Base-by-base conservation (phyloP, 2,113 vertebrate species). In the Sebastes schlegelii region DNA sequence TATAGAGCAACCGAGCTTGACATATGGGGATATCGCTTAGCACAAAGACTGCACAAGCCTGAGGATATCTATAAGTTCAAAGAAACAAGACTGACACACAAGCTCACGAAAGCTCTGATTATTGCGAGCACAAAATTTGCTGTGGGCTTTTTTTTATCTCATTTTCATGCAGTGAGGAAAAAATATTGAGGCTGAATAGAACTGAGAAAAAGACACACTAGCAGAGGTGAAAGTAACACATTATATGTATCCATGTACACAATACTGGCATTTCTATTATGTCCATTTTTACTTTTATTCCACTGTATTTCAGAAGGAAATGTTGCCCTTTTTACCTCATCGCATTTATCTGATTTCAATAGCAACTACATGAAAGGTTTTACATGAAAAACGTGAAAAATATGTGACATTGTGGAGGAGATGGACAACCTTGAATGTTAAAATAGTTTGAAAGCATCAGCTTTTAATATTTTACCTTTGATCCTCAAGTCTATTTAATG, bases 21-120 rank as follows among this genome's bases (percentile, higher is more conserved):
- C 81, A 77, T 83, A 80, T 79, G 76, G 34, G 76, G 74, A 89
- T 84, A 73, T 46, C 26, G 23, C 80, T 79, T 21, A 26, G 64
- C 62, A 86, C 68, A 82, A 79, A 89, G 75, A 79, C 23, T 3
- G 11, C 40, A 57, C 34, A 13, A 60, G 88, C 82, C 82, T 1
- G 66, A 70, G 77, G 88, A 85, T 51, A 73, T 77, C 74, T 62
- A 51, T 63, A 90, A 80, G 76, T 86, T 90, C 86, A 91, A 88
- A 91, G 83, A 74, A 62, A 87, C 63, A 66, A 79, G 70, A 84
- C 55, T 71, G 80, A 75, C 89, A 91, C n/a, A 26, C 12, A 49
- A 51, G 60, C 80, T 74, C 52, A 48, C 17, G 49, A 80, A 85
- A 79, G 71, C 75, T 79, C 52, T 57, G 26, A 76, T 83, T 77